These are phyloP conservation scores for Druon quercuslanigerum DNA, from an alignment of 1,140 invertebrate genomes.

Conservation along the genomic window DNA sequence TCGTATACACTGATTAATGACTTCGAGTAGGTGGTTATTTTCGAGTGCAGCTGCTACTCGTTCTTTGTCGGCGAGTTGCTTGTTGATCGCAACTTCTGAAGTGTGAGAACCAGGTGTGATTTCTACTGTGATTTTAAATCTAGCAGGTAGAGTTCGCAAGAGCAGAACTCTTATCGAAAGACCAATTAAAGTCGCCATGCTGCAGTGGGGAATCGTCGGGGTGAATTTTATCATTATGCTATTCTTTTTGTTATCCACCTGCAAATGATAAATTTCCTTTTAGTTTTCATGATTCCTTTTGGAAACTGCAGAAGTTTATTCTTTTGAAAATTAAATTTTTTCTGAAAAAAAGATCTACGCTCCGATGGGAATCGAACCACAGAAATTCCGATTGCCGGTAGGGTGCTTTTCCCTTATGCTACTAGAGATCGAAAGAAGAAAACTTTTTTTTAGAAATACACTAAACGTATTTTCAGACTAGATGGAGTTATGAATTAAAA, in stretches of 20 bases:
- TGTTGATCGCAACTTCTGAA: conserved; percentile 95
- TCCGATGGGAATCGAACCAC: no score
- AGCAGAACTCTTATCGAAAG: conserved; percentile 91
- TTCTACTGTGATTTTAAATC: conserved; percentile 92
- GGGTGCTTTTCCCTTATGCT: no score
- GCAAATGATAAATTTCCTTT: conserved; percentile 37
- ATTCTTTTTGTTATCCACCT: conserved; percentile 84
- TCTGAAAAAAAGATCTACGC: no score
- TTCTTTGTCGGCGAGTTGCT: conserved; percentile 98
- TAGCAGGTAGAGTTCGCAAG: conserved; percentile 87
- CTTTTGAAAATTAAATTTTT: no score
- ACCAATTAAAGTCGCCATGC: conserved; percentile 98
- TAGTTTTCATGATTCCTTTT: neutral
- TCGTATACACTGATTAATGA: conserved; percentile 94
- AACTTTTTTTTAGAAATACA: no score
- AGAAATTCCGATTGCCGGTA: no score
- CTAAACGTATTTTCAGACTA: no score
- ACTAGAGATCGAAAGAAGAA: no score
- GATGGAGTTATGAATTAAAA: no score
- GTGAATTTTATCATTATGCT: conserved; percentile 90
- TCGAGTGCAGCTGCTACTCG: conserved; percentile 97
- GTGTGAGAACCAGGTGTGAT: conserved; percentile 95
- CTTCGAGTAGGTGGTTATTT: conserved; percentile 91
- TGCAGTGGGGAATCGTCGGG: conserved; percentile 99
- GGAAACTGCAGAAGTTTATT: neutral